Percentiles rank a stretch among this genome's conserved stretches.
phyloP scores from a whole-genome alignment of 2,888 invertebrate genomes.

The Agrotis exclamationis region DNA sequence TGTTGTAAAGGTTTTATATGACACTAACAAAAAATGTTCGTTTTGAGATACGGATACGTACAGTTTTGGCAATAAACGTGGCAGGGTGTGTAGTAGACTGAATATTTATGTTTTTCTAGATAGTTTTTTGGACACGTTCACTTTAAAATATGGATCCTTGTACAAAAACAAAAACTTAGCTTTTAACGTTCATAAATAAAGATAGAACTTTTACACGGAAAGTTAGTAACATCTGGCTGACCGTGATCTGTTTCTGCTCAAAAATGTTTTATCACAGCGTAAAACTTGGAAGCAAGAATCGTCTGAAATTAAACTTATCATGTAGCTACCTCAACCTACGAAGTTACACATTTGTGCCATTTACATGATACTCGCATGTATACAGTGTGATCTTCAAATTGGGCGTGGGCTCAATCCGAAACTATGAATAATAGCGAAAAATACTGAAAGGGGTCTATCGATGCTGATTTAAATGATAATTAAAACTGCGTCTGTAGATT shows the following conservation, averaged over 20 bases:
- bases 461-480: too few species aligned
- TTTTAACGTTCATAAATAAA: constrained; percentile 15
- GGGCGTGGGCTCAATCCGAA: too few species aligned
- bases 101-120: constrained; percentile 47
- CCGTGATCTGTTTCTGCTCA: neutral
- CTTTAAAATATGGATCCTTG: constrained; percentile 17
- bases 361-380: too few species aligned
- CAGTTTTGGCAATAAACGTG: constrained; percentile 54
- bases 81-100: constrained; percentile 37
- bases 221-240: neutral
- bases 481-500: too few species aligned
- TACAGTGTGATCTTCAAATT: too few species aligned
- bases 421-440: too few species aligned
- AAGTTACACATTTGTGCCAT: too few species aligned
- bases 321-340: too few species aligned
- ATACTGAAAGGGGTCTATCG: too few species aligned
- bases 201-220: constrained; percentile 3
- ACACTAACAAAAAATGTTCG: constrained; percentile 37
- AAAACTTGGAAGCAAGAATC: neutral
- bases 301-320: neutral
- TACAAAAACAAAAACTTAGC: constrained; percentile 5
- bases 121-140: constrained; percentile 24
- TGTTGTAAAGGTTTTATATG: constrained; percentile 55
- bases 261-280: neutral
- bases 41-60: constrained; percentile 45